Evolutionary conservation across 2,888 invertebrate genomes (phyloP).

Genomic region (Morpho achilles): DNA sequence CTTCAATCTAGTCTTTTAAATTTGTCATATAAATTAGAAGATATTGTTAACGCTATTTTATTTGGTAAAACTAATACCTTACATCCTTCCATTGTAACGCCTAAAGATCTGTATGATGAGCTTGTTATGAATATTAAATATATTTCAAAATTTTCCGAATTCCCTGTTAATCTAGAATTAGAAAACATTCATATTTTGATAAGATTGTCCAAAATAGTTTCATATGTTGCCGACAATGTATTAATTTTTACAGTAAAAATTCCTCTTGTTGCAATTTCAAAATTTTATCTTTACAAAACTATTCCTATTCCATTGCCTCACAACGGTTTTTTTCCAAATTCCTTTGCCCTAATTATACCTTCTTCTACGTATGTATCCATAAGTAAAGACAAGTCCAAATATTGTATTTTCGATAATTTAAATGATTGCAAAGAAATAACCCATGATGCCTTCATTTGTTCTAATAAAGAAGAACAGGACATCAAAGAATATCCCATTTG

Average conservation of each 20-base stretch:
- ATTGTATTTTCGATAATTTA: slow-evolving; percentile 18
- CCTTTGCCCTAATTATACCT: slow-evolving; percentile 23
- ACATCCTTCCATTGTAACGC: too few relatives aligned
- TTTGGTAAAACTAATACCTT: too few relatives aligned
- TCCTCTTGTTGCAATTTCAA: slow-evolving; percentile 7
- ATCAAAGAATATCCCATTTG: slow-evolving; percentile 9
- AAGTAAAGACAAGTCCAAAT: slow-evolving; percentile 25
- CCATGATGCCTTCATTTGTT: slow-evolving; percentile 11
- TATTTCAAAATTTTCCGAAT: not conserved
- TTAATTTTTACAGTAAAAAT: slow-evolving; percentile 24
- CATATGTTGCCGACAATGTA: slow-evolving; percentile 23
- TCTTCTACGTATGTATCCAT: slow-evolving; percentile 20
- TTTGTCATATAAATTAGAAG: too few relatives aligned
- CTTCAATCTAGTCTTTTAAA: too few relatives aligned
- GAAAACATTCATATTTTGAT: slow-evolving; percentile 18
- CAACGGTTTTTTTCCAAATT: slow-evolving; percentile 15
- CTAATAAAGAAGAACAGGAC: slow-evolving; percentile 7
- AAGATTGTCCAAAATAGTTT: slow-evolving; percentile 17
- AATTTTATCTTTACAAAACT: slow-evolving; percentile 9
- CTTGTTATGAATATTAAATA: too few relatives aligned
- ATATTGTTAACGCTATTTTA: too few relatives aligned
- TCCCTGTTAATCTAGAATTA: slow-evolving; percentile 16
- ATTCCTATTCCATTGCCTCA: slow-evolving; percentile 23
- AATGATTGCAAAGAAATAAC: slow-evolving; percentile 4
- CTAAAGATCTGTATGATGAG: too few relatives aligned